A percentile compares a stretch with the other conserved stretches of the same genome.
These are phyloP conservation scores for Crotalus viridis DNA, from an alignment of 2,113 vertebrate species.

Conservation along the genomic window DNA sequence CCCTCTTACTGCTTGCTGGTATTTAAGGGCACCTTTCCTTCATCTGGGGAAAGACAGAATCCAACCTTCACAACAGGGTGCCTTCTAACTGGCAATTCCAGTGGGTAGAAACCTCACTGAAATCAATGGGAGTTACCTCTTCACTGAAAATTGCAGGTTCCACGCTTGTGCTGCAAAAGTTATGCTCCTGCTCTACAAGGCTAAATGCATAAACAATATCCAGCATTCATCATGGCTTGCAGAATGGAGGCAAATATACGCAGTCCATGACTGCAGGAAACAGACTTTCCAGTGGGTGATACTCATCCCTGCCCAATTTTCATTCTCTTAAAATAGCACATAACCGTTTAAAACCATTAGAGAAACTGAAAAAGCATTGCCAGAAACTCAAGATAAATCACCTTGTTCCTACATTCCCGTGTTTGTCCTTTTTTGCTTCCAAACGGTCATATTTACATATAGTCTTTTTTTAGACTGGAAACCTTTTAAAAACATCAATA, in stretches of 20 bases:
- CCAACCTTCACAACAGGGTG: background rate
- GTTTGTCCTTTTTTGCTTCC: constrained; percentile 58
- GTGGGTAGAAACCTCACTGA: no score
- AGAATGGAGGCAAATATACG: background rate
- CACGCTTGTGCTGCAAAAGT: background rate
- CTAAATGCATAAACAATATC: background rate
- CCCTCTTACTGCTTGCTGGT: background rate
- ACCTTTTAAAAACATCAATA: constrained; percentile 66
- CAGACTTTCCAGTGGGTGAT: background rate
- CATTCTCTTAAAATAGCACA: background rate
- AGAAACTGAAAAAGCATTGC: background rate
- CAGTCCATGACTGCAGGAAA: background rate
- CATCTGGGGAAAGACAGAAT: background rate
- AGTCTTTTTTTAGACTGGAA: constrained; percentile 64
- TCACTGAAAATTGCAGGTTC: background rate
- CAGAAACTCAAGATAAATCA: constrained; percentile 26
- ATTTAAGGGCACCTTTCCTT: background rate
- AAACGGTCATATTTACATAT: constrained; percentile 67
- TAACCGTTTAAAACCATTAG: constrained; percentile 34
- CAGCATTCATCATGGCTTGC: background rate
- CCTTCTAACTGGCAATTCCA: background rate
- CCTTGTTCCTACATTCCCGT: constrained; percentile 16
- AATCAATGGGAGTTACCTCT: no score
- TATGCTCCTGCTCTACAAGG: background rate
- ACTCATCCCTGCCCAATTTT: background rate